These are phyloP conservation scores for Sminthurinus aureus DNA, from an alignment of 2,888 invertebrate genomes.

Conservation along the genomic window DNA sequence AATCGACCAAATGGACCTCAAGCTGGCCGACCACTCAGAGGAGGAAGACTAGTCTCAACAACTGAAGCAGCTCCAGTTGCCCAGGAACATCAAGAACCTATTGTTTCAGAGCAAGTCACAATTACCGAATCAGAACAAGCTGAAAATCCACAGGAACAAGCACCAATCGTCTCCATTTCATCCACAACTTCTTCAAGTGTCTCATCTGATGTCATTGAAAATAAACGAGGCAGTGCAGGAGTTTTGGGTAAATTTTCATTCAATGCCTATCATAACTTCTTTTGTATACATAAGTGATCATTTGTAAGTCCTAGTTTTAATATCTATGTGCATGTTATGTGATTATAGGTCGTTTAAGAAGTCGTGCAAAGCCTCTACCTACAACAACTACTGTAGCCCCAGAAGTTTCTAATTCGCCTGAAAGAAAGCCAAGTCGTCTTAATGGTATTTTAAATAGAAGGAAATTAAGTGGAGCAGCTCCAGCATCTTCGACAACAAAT, in stretches of 20 bases:
- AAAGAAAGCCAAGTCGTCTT: constrained; percentile 52
- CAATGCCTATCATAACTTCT: background rate
- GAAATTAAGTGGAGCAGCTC: constrained; percentile 28
- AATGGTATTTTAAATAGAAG: constrained; percentile 55
- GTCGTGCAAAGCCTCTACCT: constrained; percentile 44
- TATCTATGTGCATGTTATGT: background rate
- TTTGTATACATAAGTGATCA: background rate
- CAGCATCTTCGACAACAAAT: constrained; percentile 23
- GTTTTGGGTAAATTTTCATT: constrained; percentile 48
- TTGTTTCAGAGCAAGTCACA: constrained; percentile 39
- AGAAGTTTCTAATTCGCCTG: constrained; percentile 40
- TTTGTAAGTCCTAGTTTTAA: background rate
- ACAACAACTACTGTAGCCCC: constrained; percentile 50
- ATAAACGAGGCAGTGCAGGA: constrained; percentile 50
- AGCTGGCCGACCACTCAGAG: constrained; percentile 16
- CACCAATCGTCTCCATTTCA: constrained; percentile 20
- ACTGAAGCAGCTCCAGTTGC: constrained; percentile 28
- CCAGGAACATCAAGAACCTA: constrained; percentile 35
- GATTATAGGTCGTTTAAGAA: constrained; percentile 54
- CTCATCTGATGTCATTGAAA: constrained; percentile 32
- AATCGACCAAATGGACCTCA: constrained; percentile 18
- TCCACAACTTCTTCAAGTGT: constrained; percentile 40
- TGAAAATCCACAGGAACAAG: constrained; percentile 36
- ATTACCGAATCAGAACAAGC: constrained; percentile 34
- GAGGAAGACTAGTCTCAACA: constrained; percentile 24